A percentile compares a stretch with the other conserved stretches of the same genome.
phyloP scores from a whole-genome alignment of 2,888 invertebrate genomes.

The Drosophila falleni region DNA sequence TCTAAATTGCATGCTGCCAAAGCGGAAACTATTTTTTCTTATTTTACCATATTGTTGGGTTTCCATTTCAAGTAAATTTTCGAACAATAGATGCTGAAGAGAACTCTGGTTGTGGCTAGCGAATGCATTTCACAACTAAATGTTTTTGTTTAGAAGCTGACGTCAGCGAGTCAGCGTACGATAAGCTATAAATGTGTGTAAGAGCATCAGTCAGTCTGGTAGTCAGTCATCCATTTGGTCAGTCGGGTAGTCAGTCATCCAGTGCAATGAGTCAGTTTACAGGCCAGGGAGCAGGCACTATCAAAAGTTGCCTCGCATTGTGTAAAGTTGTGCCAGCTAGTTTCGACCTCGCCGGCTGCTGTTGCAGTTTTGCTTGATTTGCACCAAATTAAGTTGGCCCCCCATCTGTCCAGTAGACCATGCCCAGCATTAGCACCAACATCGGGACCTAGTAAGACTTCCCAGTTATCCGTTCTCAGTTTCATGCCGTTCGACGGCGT shows the following conservation, averaged over 20 bases:
- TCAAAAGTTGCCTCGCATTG: conserved; percentile 45
- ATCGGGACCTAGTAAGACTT: conserved; percentile 7
- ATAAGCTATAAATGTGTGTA: conserved; percentile 35
- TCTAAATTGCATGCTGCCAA: conserved; percentile 49
- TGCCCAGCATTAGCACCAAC: conserved; percentile 25
- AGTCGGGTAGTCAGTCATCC: background rate
- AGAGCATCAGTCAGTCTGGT: conserved; percentile 11
- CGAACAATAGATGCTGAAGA: conserved; percentile 59
- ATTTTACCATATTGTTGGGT: conserved; percentile 14
- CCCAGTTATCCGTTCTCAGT: conserved; percentile 6
- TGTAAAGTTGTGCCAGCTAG: conserved; percentile 26
- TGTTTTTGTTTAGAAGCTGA: conserved; percentile 52
- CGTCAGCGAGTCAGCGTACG: conserved; percentile 53
- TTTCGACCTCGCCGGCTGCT: conserved; percentile 50
- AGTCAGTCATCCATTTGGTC: conserved; percentile 12
- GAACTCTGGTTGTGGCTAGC: conserved; percentile 27
- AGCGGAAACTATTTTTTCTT: conserved; percentile 2
- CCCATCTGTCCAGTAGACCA: conserved; percentile 58
- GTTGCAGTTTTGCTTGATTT: conserved; percentile 79
- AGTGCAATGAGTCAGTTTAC: conserved; percentile 24
- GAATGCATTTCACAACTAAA: conserved; percentile 49
- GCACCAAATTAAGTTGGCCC: conserved; percentile 77
- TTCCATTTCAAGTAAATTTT: conserved; percentile 46
- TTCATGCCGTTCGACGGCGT: conserved; percentile 21
- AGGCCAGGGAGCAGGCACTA: conserved; percentile 29